These are phyloP conservation scores for Falco peregrinus DNA, from an alignment of 2,797 vertebrate genomes.

Conservation along the genomic window DNA sequence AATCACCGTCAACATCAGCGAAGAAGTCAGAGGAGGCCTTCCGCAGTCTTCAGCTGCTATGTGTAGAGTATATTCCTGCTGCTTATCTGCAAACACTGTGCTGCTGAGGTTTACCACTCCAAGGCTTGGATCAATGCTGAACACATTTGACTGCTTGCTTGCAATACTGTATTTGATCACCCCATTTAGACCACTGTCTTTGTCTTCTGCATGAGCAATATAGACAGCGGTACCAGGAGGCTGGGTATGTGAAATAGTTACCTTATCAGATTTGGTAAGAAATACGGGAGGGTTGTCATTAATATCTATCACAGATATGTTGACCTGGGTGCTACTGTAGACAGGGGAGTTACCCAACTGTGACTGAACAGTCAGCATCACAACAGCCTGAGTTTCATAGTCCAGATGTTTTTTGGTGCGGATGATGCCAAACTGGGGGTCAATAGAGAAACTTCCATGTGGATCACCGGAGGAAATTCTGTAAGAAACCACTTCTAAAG, in stretches of 20 bases:
- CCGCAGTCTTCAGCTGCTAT: constrained; percentile 87
- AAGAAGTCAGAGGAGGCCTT: constrained; percentile 77
- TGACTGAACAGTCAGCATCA: constrained; percentile 85
- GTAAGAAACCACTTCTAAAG: constrained; percentile 81
- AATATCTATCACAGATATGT: constrained; percentile 83
- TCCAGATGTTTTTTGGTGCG: constrained; percentile 82
- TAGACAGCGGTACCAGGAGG: constrained; percentile 85
- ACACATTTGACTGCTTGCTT: constrained; percentile 64
- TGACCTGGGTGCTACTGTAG: constrained; percentile 87
- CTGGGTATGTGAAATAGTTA: constrained; percentile 79
- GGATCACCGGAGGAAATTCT: constrained; percentile 88
- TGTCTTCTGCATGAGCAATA: constrained; percentile 86
- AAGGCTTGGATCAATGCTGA: constrained; percentile 77
- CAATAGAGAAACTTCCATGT: constrained; percentile 82
- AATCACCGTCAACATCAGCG: constrained; percentile 75
- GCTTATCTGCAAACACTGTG: constrained; percentile 62
- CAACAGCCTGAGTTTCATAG: constrained; percentile 80
- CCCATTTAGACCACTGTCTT: constrained; percentile 86
- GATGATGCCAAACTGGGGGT: constrained; percentile 85
- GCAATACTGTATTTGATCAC: constrained; percentile 80
- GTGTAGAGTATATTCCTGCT: constrained; percentile 70
- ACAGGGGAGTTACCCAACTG: constrained; percentile 75
- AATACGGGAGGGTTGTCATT: constrained; percentile 90
- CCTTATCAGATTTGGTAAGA: constrained; percentile 65
- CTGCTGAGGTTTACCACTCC: constrained; percentile 83